phyloP scores from a whole-genome alignment of 2,113 vertebrate genomes.

The Hyla sarda region DNA sequence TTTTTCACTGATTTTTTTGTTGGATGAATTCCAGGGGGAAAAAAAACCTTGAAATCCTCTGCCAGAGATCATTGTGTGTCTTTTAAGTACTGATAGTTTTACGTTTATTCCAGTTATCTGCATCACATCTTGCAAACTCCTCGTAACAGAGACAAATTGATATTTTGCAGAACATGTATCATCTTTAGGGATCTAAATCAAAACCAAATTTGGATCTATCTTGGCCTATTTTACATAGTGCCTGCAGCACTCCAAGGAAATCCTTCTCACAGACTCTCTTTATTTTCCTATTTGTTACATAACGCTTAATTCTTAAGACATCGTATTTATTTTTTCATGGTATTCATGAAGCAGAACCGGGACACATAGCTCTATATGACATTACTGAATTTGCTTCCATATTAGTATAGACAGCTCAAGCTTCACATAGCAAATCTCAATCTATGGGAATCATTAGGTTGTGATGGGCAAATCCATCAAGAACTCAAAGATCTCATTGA shows the following conservation, averaged over 20 bases:
- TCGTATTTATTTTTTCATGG: neutral
- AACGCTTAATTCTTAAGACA: neutral
- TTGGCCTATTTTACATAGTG: constrained; percentile 1
- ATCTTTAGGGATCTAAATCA: neutral
- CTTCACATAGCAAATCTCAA: neutral
- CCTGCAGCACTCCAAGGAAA: neutral
- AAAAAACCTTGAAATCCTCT: neutral
- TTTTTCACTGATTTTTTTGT: no score
- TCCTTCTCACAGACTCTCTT: neutral
- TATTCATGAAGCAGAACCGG: neutral
- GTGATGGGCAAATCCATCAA: constrained; percentile 34
- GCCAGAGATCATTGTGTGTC: neutral
- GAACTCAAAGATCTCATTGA: constrained; percentile 1
- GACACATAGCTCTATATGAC: neutral
- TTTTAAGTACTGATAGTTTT: neutral
- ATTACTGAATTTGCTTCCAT: neutral
- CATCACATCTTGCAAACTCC: neutral
- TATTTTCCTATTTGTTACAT: neutral
- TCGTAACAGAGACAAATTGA: neutral
- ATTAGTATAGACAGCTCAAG: constrained; percentile 15
- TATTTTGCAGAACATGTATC: neutral
- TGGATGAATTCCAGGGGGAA: no score
- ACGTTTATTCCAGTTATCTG: neutral
- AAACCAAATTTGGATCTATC: constrained; percentile 1
- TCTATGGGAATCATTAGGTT: constrained; percentile 21